These are phyloP conservation scores for Drosophila elegans DNA, from an alignment of 1,140 invertebrate genomes.

Conservation along the genomic window DNA sequence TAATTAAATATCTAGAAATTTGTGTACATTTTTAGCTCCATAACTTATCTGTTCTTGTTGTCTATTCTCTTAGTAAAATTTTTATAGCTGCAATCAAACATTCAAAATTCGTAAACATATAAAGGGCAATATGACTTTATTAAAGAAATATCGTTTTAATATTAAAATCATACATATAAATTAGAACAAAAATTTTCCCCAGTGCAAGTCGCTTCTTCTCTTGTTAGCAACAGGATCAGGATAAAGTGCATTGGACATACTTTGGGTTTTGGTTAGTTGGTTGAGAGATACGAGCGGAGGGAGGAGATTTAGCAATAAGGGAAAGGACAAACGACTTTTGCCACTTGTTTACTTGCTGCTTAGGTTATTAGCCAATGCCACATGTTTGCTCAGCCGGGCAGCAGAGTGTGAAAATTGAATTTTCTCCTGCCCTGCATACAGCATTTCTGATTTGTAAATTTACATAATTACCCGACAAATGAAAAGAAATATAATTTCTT, in stretches of 20 bases:
- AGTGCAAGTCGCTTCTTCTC: slow-evolving; percentile 8
- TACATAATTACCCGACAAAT: slow-evolving; percentile 62
- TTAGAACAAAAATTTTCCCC: background rate
- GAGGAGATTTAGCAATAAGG: slow-evolving; percentile 12
- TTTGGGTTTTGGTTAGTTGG: slow-evolving; percentile 33
- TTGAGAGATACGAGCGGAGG: background rate
- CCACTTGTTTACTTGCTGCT: slow-evolving; percentile 70
- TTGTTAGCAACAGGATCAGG: slow-evolving; percentile 56
- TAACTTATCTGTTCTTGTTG: too few relatives aligned
- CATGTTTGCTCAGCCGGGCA: slow-evolving; percentile 55
- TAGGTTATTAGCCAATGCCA: slow-evolving; percentile 79
- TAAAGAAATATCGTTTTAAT: too few relatives aligned
- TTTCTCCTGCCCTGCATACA: slow-evolving; percentile 8
- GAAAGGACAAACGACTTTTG: slow-evolving; percentile 21
- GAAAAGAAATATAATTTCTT: slow-evolving; percentile 45
- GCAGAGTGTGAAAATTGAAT: slow-evolving; percentile 58
- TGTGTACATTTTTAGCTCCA: too few relatives aligned
- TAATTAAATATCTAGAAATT: too few relatives aligned
- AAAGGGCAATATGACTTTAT: too few relatives aligned
- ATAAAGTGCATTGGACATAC: slow-evolving; percentile 62
- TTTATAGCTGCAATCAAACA: too few relatives aligned
- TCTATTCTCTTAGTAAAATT: too few relatives aligned
- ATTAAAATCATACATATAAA: too few relatives aligned
- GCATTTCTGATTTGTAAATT: slow-evolving; percentile 35
- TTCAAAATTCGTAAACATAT: too few relatives aligned